phyloP scores from a whole-genome alignment of 2,888 invertebrate species.

The Notodonta ziczac region DNA sequence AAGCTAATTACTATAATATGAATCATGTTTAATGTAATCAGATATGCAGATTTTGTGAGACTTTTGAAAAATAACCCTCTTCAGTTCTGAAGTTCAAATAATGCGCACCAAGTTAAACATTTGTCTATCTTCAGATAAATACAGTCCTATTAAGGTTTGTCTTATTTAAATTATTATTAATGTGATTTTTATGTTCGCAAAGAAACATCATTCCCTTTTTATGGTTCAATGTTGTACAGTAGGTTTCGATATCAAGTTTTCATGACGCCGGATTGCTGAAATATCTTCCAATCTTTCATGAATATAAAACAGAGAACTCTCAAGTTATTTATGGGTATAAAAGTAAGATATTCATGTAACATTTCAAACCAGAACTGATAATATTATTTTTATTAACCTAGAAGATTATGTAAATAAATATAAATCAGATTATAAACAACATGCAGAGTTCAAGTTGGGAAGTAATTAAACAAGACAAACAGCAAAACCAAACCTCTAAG shows the following conservation, averaged over 20 bases:
- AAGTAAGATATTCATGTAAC: not conserved
- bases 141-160: not conserved
- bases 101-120: too few relatives aligned
- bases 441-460: not conserved
- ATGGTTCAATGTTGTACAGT: not conserved
- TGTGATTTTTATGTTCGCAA: not conserved
- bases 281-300: constrained; percentile 1
- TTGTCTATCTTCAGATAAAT: not conserved
- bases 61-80: too few relatives aligned
- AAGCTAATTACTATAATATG: too few relatives aligned
- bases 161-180: not conserved
- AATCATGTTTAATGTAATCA: too few relatives aligned
- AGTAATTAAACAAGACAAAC: not conserved
- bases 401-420: too few relatives aligned
- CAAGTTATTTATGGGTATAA: not conserved
- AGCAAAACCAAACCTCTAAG: too few relatives aligned
- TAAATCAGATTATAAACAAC: too few relatives aligned
- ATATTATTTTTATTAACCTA: too few relatives aligned
- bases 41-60: too few relatives aligned
- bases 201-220: not conserved
- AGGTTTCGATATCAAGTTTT: constrained; percentile 1
- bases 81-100: too few relatives aligned
- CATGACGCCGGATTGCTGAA: not conserved
- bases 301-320: not conserved
- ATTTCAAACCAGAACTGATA: too few relatives aligned